Conservation (phyloP, 1,140 invertebrate genomes). For the Battus philenor region DNA sequence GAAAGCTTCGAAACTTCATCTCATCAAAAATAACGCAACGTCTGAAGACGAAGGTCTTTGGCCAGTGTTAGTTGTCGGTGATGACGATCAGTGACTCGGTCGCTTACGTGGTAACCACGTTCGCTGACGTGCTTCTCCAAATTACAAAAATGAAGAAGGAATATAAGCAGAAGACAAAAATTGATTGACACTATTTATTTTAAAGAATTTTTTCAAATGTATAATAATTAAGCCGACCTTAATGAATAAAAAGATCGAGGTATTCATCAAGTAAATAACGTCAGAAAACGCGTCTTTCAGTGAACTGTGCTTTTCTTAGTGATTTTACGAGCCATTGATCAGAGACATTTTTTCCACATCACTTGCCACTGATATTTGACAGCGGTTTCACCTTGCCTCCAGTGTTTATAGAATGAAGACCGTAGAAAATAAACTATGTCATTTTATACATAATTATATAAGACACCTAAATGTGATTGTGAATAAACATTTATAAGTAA, state of each 20-base stretch:
- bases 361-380: conserved; percentile 5
- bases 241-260: neutral
- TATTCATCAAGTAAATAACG: neutral
- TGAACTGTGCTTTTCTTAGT: conserved; percentile 2
- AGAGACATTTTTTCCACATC: conserved; percentile 5
- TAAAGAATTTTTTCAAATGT: too few relatives aligned
- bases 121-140: neutral
- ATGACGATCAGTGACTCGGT: neutral
- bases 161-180: too few relatives aligned
- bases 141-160: neutral
- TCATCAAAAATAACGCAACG: too few relatives aligned
- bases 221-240: neutral
- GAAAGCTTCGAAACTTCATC: too few relatives aligned
- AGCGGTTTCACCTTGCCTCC: neutral
- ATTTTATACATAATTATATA: too few relatives aligned
- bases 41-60: too few relatives aligned
- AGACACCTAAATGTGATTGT: too few relatives aligned
- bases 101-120: neutral
- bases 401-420: too few relatives aligned
- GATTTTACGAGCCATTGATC: conserved; percentile 7
- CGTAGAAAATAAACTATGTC: too few relatives aligned
- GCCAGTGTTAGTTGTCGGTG: too few relatives aligned
- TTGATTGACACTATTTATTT: too few relatives aligned
- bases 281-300: neutral
- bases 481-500: too few relatives aligned